These are phyloP conservation scores for Camponotus vicinus DNA, from an alignment of 1,140 invertebrate genomes.

Conservation along the genomic window DNA sequence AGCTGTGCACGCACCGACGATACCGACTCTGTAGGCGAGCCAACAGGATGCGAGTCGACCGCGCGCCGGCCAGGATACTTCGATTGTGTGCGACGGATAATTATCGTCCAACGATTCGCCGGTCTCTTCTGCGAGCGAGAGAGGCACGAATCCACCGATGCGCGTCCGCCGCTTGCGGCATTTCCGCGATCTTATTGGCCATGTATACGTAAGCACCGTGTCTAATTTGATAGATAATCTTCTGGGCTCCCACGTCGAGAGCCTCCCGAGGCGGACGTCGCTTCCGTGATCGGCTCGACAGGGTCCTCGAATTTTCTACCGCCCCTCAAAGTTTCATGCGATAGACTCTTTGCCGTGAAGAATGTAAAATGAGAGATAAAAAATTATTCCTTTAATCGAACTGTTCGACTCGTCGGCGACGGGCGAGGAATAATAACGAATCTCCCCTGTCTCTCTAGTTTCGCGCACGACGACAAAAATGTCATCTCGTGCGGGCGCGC, in stretches of 20 bases:
- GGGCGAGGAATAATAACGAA: background rate
- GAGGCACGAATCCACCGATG: constrained; percentile 78
- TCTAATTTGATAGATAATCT: constrained; percentile 61
- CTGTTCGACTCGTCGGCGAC: constrained; percentile 8
- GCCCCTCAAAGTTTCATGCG: background rate
- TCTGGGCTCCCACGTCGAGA: constrained; percentile 31
- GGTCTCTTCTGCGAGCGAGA: constrained; percentile 70
- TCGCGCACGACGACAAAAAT: constrained; percentile 39
- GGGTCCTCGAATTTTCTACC: constrained; percentile 26
- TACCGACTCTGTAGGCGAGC: constrained; percentile 47
- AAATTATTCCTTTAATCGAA: background rate
- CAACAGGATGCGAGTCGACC: constrained; percentile 68
- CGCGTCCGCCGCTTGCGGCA: constrained; percentile 67
- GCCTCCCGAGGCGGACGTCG: constrained; percentile 32
- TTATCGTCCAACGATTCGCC: constrained; percentile 78
- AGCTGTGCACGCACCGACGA: constrained; percentile 56
- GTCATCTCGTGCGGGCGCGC: constrained; percentile 41
- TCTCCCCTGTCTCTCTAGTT: constrained; percentile 12
- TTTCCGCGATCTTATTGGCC: constrained; percentile 62
- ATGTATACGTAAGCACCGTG: constrained; percentile 14
- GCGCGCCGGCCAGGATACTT: constrained; percentile 74
- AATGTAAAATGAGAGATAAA: background rate
- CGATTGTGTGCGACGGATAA: constrained; percentile 80
- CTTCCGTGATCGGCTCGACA: constrained; percentile 26
- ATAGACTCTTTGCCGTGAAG: background rate